Percentiles rank a stretch among this genome's conserved stretches.
phyloP scores from a whole-genome alignment of 2,113 vertebrate genomes.

The Pelvicachromis taeniatus region DNA sequence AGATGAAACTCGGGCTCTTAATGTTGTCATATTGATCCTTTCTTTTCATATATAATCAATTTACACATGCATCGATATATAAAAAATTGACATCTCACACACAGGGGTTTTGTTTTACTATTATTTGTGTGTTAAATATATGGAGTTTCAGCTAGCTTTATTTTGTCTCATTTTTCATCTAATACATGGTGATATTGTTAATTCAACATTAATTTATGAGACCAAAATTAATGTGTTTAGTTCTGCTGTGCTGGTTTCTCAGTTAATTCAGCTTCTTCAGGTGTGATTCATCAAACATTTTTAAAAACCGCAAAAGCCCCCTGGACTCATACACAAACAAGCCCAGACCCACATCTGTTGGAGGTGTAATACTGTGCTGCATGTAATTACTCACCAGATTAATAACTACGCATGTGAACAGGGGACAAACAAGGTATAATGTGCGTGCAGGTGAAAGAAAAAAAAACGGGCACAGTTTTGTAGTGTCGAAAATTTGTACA shows the following conservation, averaged over 20 bases:
- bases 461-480: neutral
- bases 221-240: neutral
- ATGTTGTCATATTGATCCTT: neutral
- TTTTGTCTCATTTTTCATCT: neutral
- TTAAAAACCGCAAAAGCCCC: neutral
- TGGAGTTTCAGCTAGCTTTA: neutral
- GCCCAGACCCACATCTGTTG: neutral
- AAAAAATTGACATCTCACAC: neutral
- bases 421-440: neutral
- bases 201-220: neutral
- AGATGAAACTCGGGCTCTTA: neutral
- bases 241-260: neutral
- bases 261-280: neutral
- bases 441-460: neutral
- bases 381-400: constrained; percentile 3
- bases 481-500: neutral
- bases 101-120: neutral
- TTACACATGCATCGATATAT: neutral
- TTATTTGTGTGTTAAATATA: neutral
- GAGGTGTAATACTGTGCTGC: neutral
- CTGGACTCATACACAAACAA: neutral
- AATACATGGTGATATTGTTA: neutral
- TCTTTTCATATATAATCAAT: neutral
- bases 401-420: neutral
- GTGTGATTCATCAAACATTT: neutral